A percentile compares a stretch with the other conserved stretches of the same genome.
Conservation (phyloP, 2,888 invertebrate genomes). For the Callimorpha dominula region DNA sequence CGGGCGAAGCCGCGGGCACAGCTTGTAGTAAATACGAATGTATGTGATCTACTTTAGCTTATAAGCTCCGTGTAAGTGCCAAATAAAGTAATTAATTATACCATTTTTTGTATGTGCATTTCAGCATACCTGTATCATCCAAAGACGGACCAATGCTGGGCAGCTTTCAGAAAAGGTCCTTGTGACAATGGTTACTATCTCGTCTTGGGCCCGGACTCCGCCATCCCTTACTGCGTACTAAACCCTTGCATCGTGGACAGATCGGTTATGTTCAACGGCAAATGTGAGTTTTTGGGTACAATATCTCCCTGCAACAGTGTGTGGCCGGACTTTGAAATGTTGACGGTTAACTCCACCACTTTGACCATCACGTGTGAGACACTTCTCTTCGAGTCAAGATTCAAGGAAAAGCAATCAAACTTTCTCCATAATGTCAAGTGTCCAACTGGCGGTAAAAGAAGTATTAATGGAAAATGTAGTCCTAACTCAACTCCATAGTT, state of each 20-base stretch:
- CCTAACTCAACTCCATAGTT: constrained; percentile 26
- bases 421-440: constrained; percentile 45
- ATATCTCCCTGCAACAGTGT: constrained; percentile 74
- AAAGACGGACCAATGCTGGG: constrained; percentile 87
- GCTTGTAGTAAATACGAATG: too few species aligned
- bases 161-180: constrained; percentile 89
- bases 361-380: constrained; percentile 86
- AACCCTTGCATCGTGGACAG: constrained; percentile 88
- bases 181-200: constrained; percentile 86
- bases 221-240: constrained; percentile 86
- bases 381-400: constrained; percentile 63
- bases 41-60: too few species aligned
- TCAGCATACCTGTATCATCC: constrained; percentile 88
- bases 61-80: too few species aligned
- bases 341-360: constrained; percentile 88
- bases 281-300: constrained; percentile 77
- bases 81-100: neutral
- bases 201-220: constrained; percentile 79
- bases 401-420: constrained; percentile 49
- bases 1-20: too few species aligned
- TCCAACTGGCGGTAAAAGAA: constrained; percentile 71
- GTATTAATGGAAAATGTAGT: constrained; percentile 64
- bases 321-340: constrained; percentile 67
- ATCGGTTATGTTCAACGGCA: constrained; percentile 74
- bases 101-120: constrained; percentile 38